Conservation (phyloP, 2,888 invertebrate species). For the Hypomecis atomaria region DNA sequence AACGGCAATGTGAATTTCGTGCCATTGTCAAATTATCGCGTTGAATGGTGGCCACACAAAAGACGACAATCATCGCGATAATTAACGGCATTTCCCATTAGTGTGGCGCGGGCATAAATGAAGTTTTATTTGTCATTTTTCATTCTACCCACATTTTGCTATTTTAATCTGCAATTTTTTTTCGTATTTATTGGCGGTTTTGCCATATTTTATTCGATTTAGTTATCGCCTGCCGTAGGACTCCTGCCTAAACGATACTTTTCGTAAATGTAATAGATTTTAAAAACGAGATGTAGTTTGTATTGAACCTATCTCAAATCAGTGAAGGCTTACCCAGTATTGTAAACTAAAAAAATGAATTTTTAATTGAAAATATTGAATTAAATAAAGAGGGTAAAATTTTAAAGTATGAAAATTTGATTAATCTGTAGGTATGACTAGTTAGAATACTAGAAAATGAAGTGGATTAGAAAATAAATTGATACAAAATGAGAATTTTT, state of each 20-base stretch:
- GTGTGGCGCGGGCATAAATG: too few relatives aligned
- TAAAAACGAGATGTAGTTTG: conserved; percentile 21
- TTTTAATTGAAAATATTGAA: conserved; percentile 7
- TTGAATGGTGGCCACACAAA: too few relatives aligned
- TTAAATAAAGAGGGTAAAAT: conserved; percentile 17
- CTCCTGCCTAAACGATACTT: conserved; percentile 3
- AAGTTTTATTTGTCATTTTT: too few relatives aligned
- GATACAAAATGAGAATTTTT: conserved; percentile 1
- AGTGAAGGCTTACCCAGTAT: conserved; percentile 54
- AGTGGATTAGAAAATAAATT: conserved; percentile 7
- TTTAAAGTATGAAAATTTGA: background rate
- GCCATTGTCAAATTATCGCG: too few relatives aligned
- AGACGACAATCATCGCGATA: too few relatives aligned
- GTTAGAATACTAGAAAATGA: conserved; percentile 7
- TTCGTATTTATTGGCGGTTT: too few relatives aligned
- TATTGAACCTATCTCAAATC: conserved; percentile 18
- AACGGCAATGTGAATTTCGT: too few relatives aligned
- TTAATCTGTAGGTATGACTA: conserved; percentile 13
- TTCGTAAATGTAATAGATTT: conserved; percentile 9
- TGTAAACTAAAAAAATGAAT: conserved; percentile 19
- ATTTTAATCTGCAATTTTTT: too few relatives aligned
- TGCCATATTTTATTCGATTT: too few relatives aligned
- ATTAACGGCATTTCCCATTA: too few relatives aligned
- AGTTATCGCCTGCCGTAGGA: too few relatives aligned
- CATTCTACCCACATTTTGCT: too few relatives aligned